A percentile compares a stretch with the other conserved stretches of the same genome.
Evolutionary conservation across 2,888 invertebrate genomes (phyloP).

Genomic region (Aspidapion aeneum): DNA sequence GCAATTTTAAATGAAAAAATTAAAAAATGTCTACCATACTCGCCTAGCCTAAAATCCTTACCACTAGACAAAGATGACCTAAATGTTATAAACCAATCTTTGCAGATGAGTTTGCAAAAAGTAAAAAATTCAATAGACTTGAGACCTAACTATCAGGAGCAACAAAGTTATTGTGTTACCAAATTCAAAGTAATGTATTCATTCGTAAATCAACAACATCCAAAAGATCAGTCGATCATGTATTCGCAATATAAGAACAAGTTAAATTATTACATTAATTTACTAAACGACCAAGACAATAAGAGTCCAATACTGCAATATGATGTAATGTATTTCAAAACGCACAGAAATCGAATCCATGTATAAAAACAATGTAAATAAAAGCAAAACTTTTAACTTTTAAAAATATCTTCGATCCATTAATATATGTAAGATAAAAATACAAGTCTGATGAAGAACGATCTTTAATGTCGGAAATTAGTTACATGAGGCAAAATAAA

Average conservation of each 20-base stretch:
- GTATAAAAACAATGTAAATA: background rate
- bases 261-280: constrained; percentile 23
- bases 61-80: constrained; percentile 34
- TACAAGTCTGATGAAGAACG: constrained; percentile 2
- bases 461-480: background rate
- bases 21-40: constrained; percentile 34
- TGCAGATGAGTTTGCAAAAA: constrained; percentile 33
- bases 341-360: constrained; percentile 5
- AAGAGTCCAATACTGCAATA: background rate
- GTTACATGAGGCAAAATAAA: too few species aligned
- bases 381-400: background rate
- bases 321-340: constrained; percentile 19
- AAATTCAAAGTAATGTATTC: constrained; percentile 14
- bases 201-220: constrained; percentile 4
- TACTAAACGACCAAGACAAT: constrained; percentile 15
- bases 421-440: constrained; percentile 1
- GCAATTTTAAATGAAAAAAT: constrained; percentile 34
- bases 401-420: background rate
- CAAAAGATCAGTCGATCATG: background rate
- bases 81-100: constrained; percentile 32
- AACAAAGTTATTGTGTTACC: constrained; percentile 3
- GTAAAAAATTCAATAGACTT: constrained; percentile 28
- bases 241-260: constrained; percentile 6
- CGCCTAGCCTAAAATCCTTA: constrained; percentile 35
- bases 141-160: constrained; percentile 4